Base-by-base conservation (phyloP, 1,140 invertebrate species). In the Aphelenchoides avenae region DNA sequence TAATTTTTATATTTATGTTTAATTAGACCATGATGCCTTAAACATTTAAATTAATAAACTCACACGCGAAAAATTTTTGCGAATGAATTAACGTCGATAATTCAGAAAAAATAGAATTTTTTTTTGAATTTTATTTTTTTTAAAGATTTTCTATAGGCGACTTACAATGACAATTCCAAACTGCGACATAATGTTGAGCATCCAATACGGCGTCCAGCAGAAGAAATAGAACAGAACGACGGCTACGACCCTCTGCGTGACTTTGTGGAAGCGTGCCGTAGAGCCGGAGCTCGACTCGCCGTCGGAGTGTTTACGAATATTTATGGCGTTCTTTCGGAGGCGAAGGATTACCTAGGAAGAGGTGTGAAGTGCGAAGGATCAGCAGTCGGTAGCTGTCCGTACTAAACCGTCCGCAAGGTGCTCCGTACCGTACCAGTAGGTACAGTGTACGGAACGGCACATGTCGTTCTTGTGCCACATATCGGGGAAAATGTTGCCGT, bases 161-260 rank as follows among this genome's bases (percentile, higher is more conserved):
- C 57, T 61, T 40, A 73, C 71, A 20, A 60, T 47, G 33, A 71
- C 49, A 27, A 71, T 31, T 22, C 70, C 49, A 27, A 73, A 67
- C 39, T 74, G 61, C 5, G 56, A 50, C 44, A 72, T 61, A 20
- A 74, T 64, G 22, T 71, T 75, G n/a, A 76, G 27, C 3, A 64
- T 42, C 73, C 73, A 76, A 39, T 75, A 66, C n/a, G 73, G 73
- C 13, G 71, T 66, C 71, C 70, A 75, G 42, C 71, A 77, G 29
- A 70, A 58, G 47, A 75, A 75, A 42, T 75, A 75, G 48, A 77
- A 75, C 6, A 75, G 30, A 42, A 75, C 64, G n/a, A 75, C 71
- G 11, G 71, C 66, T 20, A 77, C 63, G 20, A 75, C 75, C 49
- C 73, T 33, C 44, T 75, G 70, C 3, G 74, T 77, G 4, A 55